These are phyloP conservation scores for Lampris megalopsis DNA, from an alignment of 2,113 vertebrate species.

Conservation along the genomic window DNA sequence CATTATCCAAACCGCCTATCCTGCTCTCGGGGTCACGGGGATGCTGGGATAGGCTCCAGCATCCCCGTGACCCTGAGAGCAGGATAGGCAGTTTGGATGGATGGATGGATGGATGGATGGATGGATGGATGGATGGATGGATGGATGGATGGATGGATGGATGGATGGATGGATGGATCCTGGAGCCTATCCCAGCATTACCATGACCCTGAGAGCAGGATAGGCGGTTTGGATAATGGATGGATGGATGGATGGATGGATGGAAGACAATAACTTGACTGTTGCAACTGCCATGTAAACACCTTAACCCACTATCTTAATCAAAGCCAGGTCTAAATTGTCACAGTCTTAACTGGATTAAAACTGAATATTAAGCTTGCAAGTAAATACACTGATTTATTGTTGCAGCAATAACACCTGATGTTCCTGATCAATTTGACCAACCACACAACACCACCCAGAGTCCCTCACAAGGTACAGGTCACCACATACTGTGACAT, in stretches of 20 bases:
- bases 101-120: not conserved
- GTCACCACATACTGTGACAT: not conserved
- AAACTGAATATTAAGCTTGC: too few species aligned
- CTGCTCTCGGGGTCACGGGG: too few species aligned
- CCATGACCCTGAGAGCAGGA: not conserved
- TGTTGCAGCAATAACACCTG: slow-evolving; percentile 21
- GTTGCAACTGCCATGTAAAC: not conserved
- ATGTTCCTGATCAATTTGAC: not conserved
- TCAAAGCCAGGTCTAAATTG: too few species aligned
- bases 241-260: not conserved
- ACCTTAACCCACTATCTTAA: too few species aligned
- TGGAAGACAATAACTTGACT: too few species aligned
- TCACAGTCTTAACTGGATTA: too few species aligned
- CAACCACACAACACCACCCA: slow-evolving; percentile 1
- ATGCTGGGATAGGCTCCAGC: too few species aligned
- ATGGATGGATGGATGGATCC: not conserved
- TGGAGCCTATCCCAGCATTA: too few species aligned
- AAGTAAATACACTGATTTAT: not conserved
- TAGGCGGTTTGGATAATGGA: not conserved
- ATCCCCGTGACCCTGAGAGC: too few species aligned
- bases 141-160: not conserved
- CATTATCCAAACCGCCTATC: too few species aligned
- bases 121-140: not conserved
- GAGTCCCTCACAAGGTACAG: slow-evolving; percentile 22
- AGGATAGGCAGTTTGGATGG: too few species aligned